Evolutionary conservation across 1,140 invertebrate genomes (phyloP).

Genomic region (Drosophila nigromelanica): DNA sequence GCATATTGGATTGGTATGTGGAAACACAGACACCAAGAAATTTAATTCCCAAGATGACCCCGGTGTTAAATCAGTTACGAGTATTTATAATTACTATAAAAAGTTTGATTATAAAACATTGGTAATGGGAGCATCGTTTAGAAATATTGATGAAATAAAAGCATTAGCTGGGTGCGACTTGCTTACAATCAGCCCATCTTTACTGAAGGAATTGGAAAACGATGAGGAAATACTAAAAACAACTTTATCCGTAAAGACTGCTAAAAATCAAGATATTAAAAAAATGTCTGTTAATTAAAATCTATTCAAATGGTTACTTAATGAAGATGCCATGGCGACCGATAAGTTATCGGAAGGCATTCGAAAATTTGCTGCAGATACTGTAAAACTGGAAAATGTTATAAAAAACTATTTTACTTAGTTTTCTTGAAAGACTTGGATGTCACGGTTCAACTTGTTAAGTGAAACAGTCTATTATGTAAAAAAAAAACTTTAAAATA

Average conservation of each 20-base stretch:
- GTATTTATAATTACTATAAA: slow-evolving; percentile 99
- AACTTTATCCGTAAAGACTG: slow-evolving; percentile 84
- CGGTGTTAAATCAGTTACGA: slow-evolving; percentile 96
- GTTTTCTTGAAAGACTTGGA: neutral
- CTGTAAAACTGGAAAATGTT: slow-evolving; percentile 94
- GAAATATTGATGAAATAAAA: slow-evolving; percentile 97
- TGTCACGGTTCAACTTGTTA: too few species aligned
- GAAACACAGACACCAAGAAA: slow-evolving; percentile 93
- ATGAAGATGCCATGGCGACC: slow-evolving; percentile 99
- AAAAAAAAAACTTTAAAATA: neutral
- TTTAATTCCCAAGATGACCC: slow-evolving; percentile 95
- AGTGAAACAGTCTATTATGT: neutral
- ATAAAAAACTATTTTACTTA: slow-evolving; percentile 83
- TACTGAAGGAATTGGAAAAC: slow-evolving; percentile 92
- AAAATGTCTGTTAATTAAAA: slow-evolving; percentile 92
- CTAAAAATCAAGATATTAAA: slow-evolving; percentile 89
- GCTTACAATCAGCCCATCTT: slow-evolving; percentile 97
- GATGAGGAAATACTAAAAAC: slow-evolving; percentile 87
- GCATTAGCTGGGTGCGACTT: slow-evolving; percentile 98
- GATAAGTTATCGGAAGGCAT: slow-evolving; percentile 99
- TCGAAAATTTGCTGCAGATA: slow-evolving; percentile 97
- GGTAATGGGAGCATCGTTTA: slow-evolving; percentile 99
- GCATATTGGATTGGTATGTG: slow-evolving; percentile 98
- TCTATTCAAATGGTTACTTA: slow-evolving; percentile 96
- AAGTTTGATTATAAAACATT: slow-evolving; percentile 98